phyloP scores from a whole-genome alignment of 2,888 invertebrate genomes.

The Callinectes sapidus region DNA sequence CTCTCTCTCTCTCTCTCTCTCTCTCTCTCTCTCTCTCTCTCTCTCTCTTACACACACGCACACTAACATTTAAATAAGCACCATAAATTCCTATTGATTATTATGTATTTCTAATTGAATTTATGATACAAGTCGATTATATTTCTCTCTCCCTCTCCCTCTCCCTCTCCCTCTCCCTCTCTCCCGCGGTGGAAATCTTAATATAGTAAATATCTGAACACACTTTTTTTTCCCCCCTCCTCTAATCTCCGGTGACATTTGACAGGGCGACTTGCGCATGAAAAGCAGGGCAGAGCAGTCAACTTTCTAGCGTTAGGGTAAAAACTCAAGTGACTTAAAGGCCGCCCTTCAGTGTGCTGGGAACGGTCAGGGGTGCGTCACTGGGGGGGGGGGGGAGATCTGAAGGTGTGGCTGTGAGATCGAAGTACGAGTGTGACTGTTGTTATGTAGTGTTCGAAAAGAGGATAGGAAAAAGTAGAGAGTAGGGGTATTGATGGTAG shows the following conservation, averaged over 20 bases:
- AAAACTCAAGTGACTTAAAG: not conserved
- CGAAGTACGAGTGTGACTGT: too few species aligned
- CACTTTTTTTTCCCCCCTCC: not conserved
- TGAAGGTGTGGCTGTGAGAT: not conserved
- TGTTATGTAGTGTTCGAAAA: not conserved
- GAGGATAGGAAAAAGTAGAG: not conserved
- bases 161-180: not conserved
- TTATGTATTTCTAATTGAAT: too few species aligned
- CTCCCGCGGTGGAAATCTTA: not conserved
- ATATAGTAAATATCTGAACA: not conserved
- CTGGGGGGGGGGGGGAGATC: not conserved
- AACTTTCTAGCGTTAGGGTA: not conserved
- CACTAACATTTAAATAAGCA: too few species aligned
- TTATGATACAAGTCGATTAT: too few species aligned
- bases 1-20: not conserved
- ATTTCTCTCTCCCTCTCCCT: not conserved
- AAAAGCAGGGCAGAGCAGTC: conserved; percentile 16
- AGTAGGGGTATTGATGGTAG: not conserved
- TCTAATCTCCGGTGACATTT: not conserved
- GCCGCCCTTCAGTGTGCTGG: not conserved
- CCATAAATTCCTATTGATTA: too few species aligned
- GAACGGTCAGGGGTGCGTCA: not conserved
- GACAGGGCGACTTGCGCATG: not conserved
- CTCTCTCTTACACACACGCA: too few species aligned
- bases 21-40: not conserved